Evolutionary conservation across 2,113 vertebrate genomes (phyloP).

Genomic region (Hippoglossus stenolepis): DNA sequence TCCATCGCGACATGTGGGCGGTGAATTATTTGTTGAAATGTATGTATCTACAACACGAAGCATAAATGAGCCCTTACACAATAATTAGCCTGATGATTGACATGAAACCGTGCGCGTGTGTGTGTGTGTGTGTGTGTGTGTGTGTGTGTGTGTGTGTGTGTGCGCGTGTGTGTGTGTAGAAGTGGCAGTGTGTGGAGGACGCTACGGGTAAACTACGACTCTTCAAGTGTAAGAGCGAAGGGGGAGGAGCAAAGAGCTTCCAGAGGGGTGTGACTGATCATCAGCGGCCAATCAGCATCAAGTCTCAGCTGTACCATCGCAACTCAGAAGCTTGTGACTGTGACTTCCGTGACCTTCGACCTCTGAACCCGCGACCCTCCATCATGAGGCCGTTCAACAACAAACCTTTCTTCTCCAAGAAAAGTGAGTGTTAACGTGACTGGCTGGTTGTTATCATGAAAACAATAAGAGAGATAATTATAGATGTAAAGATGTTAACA

Average conservation of each 20-base stretch:
- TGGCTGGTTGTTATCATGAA: too few relatives aligned
- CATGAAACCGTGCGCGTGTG: background rate
- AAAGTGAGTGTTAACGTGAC: slow-evolving; percentile 83
- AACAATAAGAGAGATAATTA: too few relatives aligned
- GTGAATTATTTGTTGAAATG: too few relatives aligned
- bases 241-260: slow-evolving; percentile 24
- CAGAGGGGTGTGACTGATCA: slow-evolving; percentile 65
- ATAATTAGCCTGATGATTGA: too few relatives aligned
- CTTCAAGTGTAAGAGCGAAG: slow-evolving; percentile 90
- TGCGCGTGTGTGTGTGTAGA: slow-evolving; percentile 77
- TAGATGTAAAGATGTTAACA: too few relatives aligned
- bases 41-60: too few relatives aligned
- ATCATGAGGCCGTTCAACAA: slow-evolving; percentile 76
- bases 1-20: too few relatives aligned
- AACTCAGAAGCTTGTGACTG: slow-evolving; percentile 85
- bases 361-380: slow-evolving; percentile 37
- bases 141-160: slow-evolving; percentile 11
- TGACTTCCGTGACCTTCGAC: slow-evolving; percentile 72
- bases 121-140: slow-evolving; percentile 27
- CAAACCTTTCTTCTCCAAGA: slow-evolving; percentile 90
- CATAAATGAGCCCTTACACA: too few relatives aligned
- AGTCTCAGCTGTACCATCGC: slow-evolving; percentile 84
- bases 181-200: slow-evolving; percentile 98
- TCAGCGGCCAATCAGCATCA: slow-evolving; percentile 82
- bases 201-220: slow-evolving; percentile 89